Conservation (phyloP, 1,140 invertebrate genomes). For the Tachypleus tridentatus region DNA sequence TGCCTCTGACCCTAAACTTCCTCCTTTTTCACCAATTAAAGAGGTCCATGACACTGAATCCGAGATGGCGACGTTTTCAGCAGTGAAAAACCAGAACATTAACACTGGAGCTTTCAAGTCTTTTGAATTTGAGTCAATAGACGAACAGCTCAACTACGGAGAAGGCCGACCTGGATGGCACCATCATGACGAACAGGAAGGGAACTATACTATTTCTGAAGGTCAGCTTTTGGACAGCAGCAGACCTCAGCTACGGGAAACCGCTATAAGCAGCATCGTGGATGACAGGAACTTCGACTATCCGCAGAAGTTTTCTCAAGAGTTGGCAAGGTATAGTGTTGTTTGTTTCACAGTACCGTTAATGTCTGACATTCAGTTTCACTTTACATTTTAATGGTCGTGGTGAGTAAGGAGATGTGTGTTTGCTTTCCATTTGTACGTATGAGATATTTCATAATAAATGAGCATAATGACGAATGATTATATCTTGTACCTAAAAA, state of each 20-base stretch:
- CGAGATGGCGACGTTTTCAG: not conserved
- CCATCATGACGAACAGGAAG: not conserved
- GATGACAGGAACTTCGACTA: not conserved
- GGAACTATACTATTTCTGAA: not conserved
- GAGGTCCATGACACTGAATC: constrained; percentile 26
- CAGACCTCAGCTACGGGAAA: not conserved
- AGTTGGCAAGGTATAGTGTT: not conserved
- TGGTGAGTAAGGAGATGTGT: not conserved
- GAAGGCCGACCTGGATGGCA: constrained; percentile 24
- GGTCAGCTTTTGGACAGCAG: not conserved
- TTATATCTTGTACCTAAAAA: no score
- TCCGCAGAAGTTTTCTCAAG: not conserved
- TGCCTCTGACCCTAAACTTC: constrained; percentile 40
- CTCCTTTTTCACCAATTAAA: constrained; percentile 42
- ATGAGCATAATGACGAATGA: no score
- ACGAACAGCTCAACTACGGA: constrained; percentile 28
- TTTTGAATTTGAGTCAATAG: constrained; percentile 40
- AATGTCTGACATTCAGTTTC: not conserved
- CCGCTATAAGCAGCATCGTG: not conserved
- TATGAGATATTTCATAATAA: no score
- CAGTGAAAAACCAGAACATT: not conserved
- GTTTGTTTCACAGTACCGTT: not conserved
- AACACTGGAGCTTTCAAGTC: constrained; percentile 32
- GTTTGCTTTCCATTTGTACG: not conserved
- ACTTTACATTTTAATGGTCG: not conserved